Percentiles rank a stretch among this genome's conserved stretches.
Conservation (phyloP, 2,113 vertebrate genomes). For the Nothoprocta perdicaria region DNA sequence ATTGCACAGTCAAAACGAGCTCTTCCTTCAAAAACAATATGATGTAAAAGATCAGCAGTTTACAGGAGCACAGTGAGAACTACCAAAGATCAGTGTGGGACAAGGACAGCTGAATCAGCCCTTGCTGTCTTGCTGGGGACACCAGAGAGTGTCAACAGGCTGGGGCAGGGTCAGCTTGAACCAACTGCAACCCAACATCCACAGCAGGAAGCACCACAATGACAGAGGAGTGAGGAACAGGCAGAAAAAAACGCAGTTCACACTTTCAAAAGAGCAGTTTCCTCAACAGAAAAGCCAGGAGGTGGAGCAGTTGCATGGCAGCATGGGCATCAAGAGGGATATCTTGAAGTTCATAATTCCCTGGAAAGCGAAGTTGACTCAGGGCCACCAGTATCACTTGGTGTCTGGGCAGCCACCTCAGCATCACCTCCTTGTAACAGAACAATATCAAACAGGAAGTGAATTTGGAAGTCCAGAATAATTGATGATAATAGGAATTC, state of each 20-base stretch:
- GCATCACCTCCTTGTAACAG: neutral
- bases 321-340: neutral
- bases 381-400: neutral
- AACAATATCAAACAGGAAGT: neutral
- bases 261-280: neutral
- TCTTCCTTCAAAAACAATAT: neutral
- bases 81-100: neutral
- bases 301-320: neutral
- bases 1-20: neutral
- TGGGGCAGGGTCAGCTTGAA: neutral
- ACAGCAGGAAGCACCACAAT: neutral
- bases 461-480: neutral
- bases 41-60: neutral
- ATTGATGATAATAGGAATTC: neutral
- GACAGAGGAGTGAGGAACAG: neutral
- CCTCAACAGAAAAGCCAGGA: neutral
- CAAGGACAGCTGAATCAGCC: neutral
- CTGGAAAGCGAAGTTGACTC: neutral
- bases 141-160: neutral
- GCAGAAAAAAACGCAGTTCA: neutral
- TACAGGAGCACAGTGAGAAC: neutral
- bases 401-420: neutral
- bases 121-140: fast-evolving
- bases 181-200: neutral
- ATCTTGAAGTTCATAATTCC: neutral